A percentile compares a stretch with the other conserved stretches of the same genome.
phyloP scores from a whole-genome alignment of 1,140 invertebrate genomes.

The Anadara kagoshimensis region DNA sequence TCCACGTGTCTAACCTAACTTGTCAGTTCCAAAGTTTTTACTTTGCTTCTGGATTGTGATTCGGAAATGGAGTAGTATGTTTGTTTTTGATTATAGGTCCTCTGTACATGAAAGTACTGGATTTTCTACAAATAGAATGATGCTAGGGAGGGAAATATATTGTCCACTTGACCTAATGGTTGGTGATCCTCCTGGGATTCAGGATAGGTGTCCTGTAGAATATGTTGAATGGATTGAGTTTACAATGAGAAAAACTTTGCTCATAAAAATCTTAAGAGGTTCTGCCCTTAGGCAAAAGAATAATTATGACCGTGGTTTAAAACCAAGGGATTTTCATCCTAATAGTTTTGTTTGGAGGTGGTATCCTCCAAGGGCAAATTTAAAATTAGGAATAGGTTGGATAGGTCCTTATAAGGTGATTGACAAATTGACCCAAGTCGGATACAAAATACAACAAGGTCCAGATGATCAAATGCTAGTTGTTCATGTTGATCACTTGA shows the following conservation, averaged over 20 bases:
- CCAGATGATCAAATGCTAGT: slow-evolving; percentile 3
- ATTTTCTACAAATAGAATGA: slow-evolving; percentile 29
- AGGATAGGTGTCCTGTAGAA: slow-evolving; percentile 25
- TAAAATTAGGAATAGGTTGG: slow-evolving; percentile 25
- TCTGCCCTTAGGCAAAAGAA: slow-evolving; percentile 24
- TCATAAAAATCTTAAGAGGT: neutral
- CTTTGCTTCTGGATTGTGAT: too few relatives aligned
- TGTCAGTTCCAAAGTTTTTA: too few relatives aligned
- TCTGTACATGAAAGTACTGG: slow-evolving; percentile 34
- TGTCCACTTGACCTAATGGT: slow-evolving; percentile 39
- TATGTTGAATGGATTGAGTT: slow-evolving; percentile 40
- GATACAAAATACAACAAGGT: slow-evolving; percentile 14
- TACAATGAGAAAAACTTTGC: slow-evolving; percentile 14
- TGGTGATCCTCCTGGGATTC: slow-evolving; percentile 5
- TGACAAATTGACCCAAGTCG: slow-evolving; percentile 7
- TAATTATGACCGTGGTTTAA: slow-evolving; percentile 30
- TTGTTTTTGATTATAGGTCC: slow-evolving; percentile 30
- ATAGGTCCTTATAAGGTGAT: slow-evolving; percentile 25
- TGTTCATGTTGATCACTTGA: slow-evolving; percentile 36
- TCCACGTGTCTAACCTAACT: too few relatives aligned
- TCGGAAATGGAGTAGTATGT: too few relatives aligned
- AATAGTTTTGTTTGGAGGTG: slow-evolving; percentile 1
- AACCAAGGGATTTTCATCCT: slow-evolving; percentile 1
- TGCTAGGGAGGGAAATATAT: slow-evolving; percentile 40
- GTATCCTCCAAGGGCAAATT: slow-evolving; percentile 18